Percentiles rank a stretch among this genome's conserved stretches.
Evolutionary conservation across 2,888 invertebrate genomes (phyloP).

Genomic region (Eumerus sabulonum): DNA sequence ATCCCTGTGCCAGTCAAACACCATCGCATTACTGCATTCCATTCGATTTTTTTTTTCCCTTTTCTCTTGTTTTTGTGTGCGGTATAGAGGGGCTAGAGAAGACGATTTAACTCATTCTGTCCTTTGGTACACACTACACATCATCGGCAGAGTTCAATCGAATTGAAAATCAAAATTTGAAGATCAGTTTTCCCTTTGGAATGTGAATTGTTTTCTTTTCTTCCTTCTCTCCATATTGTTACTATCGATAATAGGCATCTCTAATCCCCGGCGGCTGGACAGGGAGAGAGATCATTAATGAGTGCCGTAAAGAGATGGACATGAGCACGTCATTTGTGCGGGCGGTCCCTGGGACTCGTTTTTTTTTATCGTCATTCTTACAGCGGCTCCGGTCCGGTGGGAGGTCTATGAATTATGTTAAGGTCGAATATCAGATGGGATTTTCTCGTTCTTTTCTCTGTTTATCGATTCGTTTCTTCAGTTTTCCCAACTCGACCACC

Average conservation of each 20-base stretch:
- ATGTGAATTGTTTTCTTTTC: conserved; percentile 27
- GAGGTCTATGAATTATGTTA: conserved; percentile 65
- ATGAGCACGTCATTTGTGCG: conserved; percentile 25
- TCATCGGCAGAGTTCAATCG: conserved; percentile 67
- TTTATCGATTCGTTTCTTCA: conserved; percentile 56
- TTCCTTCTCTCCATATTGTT: neutral
- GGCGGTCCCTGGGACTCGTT: conserved; percentile 16
- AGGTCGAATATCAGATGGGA: conserved; percentile 64
- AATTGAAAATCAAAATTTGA: conserved; percentile 37
- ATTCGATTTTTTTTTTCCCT: conserved; percentile 32
- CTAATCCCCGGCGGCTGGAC: conserved; percentile 53
- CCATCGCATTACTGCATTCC: conserved; percentile 37
- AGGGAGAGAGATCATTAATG: conserved; percentile 44
- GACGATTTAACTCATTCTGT: neutral
- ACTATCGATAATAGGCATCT: conserved; percentile 60
- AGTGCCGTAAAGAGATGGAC: conserved; percentile 20
- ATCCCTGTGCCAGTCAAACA: conserved; percentile 20
- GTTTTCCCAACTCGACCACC: conserved; percentile 40
- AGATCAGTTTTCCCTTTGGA: conserved; percentile 19
- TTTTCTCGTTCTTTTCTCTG: conserved; percentile 25
- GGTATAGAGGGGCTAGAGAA: conserved; percentile 3
- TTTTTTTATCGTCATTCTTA: no score
- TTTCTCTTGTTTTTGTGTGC: no score
- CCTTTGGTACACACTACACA: neutral
- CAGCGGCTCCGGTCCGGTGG: conserved; percentile 36